A percentile compares a stretch with the other conserved stretches of the same genome.
phyloP scores from a whole-genome alignment of 1,140 invertebrate genomes.

The Ladona fulva region DNA sequence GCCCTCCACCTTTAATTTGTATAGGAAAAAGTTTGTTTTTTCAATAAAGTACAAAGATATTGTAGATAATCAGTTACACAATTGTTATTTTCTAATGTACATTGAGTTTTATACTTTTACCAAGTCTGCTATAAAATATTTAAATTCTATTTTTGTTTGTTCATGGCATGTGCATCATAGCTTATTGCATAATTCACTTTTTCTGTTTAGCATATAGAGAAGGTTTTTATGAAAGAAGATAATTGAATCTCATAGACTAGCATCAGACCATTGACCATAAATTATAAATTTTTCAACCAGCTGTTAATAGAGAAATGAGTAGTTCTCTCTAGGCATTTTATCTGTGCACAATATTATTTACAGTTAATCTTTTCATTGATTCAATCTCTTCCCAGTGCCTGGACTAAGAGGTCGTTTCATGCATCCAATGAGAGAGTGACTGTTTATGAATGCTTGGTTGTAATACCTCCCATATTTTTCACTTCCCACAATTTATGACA shows the following conservation, averaged over 20 bases:
- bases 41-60: background rate
- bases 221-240: no score
- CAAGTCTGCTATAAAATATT: background rate
- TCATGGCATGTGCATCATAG: background rate
- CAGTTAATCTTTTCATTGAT: no score
- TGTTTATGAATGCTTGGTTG: background rate
- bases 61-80: background rate
- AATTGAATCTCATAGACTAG: no score
- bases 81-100: background rate
- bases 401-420: background rate
- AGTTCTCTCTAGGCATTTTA: no score
- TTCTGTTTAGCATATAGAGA: no score
- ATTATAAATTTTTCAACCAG: no score
- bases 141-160: background rate
- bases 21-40: background rate
- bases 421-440: background rate
- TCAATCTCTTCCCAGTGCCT: background rate
- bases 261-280: no score
- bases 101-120: background rate
- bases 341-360: no score
- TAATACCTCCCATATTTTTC: constrained; percentile 1
- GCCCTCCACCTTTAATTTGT: background rate
- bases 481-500: constrained; percentile 1
- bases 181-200: no score
- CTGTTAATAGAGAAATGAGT: no score